Conservation (phyloP, 2,888 invertebrate genomes). For the Aphodius sticticus region DNA sequence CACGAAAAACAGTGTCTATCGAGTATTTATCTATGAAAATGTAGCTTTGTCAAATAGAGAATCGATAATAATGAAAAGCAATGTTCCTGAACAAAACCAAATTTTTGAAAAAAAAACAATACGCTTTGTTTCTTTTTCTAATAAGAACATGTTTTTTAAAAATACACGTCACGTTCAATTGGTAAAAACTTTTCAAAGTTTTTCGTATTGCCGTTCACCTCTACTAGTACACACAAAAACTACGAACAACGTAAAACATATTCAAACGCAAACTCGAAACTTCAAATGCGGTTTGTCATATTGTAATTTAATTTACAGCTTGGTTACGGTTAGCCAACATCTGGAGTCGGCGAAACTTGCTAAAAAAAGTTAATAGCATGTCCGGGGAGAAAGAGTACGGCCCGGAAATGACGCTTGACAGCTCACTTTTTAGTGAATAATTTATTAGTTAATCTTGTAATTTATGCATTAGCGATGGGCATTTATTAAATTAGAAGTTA, state of each 20-base stretch:
- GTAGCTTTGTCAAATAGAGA: too few species aligned
- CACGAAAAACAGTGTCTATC: too few species aligned
- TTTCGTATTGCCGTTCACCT: background rate
- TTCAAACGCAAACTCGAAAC: background rate
- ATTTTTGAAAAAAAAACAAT: too few species aligned
- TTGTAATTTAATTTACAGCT: background rate
- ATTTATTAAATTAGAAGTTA: background rate
- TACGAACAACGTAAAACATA: background rate
- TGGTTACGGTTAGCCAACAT: background rate
- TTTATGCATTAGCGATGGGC: background rate
- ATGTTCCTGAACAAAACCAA: too few species aligned
- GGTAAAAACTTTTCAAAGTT: background rate
- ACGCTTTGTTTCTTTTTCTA: too few species aligned
- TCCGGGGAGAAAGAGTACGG: background rate
- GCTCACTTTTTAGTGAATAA: background rate
- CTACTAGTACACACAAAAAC: background rate
- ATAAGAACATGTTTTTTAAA: too few species aligned
- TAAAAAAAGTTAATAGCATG: background rate
- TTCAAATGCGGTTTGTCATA: background rate
- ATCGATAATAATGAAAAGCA: too few species aligned
- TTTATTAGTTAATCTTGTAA: slow-evolving; percentile 4
- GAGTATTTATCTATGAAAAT: too few species aligned
- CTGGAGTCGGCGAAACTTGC: background rate
- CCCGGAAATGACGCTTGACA: background rate
- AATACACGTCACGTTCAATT: too few species aligned